Evolutionary conservation across 1,140 invertebrate species (phyloP).

Genomic region (Aphaenogaster rudis): DNA sequence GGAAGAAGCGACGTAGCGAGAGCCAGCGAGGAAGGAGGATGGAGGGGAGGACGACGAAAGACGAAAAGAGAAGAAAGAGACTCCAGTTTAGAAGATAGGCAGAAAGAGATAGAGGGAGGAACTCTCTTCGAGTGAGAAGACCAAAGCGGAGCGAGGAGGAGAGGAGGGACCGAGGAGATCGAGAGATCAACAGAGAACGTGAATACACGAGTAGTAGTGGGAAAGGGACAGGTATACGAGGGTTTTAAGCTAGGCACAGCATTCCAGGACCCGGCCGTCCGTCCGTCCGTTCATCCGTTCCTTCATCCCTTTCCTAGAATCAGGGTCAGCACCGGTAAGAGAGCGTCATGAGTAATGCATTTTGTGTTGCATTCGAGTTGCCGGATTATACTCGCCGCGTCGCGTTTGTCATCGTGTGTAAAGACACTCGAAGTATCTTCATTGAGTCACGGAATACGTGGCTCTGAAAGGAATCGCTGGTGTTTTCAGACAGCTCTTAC

Average conservation of each 20-base stretch:
- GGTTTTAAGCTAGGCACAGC: conserved; percentile 63
- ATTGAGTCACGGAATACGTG: conserved; percentile 24
- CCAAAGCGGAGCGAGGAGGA: conserved; percentile 38
- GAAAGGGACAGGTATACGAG: conserved; percentile 46
- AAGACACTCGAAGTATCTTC: conserved; percentile 45
- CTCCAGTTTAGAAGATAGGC: conserved; percentile 52
- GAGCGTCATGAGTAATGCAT: conserved; percentile 42
- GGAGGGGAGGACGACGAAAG: conserved; percentile 27
- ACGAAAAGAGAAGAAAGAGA: conserved; percentile 51
- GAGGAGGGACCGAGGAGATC: conserved; percentile 13
- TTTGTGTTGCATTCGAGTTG: conserved; percentile 59
- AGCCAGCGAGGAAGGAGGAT: conserved; percentile 19
- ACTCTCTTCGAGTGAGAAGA: conserved; percentile 53
- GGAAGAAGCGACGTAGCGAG: conserved; percentile 52
- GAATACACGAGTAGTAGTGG: conserved; percentile 11
- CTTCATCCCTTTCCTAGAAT: conserved; percentile 73
- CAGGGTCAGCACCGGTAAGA: conserved; percentile 67
- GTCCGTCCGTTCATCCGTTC: conserved; percentile 38
- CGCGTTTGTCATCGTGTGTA: conserved; percentile 32
- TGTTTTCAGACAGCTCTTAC: not conserved
- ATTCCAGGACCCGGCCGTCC: conserved; percentile 67
- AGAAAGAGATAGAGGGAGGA: conserved; percentile 63
- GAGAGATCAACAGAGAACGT: conserved; percentile 43
- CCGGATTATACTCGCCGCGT: conserved; percentile 33
- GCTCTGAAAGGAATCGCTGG: conserved; percentile 5